Conservation (phyloP, 2,797 vertebrate species). For the Syngnathus rostellatus region DNA sequence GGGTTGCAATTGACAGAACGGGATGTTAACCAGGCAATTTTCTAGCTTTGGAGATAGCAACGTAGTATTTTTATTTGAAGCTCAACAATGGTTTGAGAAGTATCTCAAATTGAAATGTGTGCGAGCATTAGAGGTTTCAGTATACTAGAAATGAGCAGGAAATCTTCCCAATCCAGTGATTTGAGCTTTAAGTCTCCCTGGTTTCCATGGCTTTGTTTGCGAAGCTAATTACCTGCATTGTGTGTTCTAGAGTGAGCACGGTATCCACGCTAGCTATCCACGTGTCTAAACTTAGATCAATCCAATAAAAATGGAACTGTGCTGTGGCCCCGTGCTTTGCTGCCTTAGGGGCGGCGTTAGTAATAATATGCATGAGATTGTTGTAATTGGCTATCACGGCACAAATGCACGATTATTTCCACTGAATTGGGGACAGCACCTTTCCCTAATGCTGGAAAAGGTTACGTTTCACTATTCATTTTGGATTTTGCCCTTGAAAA, state of each 20-base stretch:
- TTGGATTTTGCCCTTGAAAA: neutral
- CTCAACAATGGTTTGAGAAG: neutral
- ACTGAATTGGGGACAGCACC: slow-evolving; percentile 20
- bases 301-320: slow-evolving; percentile 34
- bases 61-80: no score
- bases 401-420: slow-evolving; percentile 23
- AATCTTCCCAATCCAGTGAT: neutral
- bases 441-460: slow-evolving; percentile 12
- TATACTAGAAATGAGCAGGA: neutral
- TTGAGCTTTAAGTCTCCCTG: neutral
- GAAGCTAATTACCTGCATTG: slow-evolving; percentile 6
- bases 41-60: no score
- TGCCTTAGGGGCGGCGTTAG: slow-evolving; percentile 19
- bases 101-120: no score
- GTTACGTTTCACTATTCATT: slow-evolving; percentile 12
- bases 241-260: slow-evolving; percentile 7
- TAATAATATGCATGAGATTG: slow-evolving; percentile 22
- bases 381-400: slow-evolving; percentile 27
- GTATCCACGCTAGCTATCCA: slow-evolving; percentile 8
- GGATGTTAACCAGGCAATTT: no score
- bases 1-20: no score
- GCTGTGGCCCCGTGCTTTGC: slow-evolving; percentile 17
- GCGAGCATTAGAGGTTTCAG: neutral
- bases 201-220: slow-evolving; percentile 11
- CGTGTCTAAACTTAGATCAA: slow-evolving; percentile 32